Percentiles rank a stretch among this genome's conserved stretches.
Evolutionary conservation across 2,888 invertebrate genomes (phyloP).

Genomic region (Osmoderma eremita): DNA sequence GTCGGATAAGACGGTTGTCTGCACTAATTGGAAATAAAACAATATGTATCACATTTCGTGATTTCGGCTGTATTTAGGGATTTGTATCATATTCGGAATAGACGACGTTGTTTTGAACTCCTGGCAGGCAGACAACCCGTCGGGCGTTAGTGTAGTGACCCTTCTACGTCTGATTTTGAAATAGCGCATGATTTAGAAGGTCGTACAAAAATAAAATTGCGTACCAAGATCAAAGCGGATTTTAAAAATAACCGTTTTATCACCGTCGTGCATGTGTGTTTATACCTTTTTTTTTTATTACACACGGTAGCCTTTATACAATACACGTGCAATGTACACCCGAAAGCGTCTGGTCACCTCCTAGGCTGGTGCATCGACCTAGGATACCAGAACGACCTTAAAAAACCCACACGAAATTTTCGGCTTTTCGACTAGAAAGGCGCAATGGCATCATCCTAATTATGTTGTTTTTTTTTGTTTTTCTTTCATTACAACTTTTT

Average conservation of each 20-base stretch:
- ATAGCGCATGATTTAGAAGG: constrained; percentile 47
- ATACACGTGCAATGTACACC: constrained; percentile 43
- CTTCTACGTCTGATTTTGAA: constrained; percentile 41
- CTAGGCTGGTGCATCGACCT: constrained; percentile 43
- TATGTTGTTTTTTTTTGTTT: neutral
- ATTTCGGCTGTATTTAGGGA: too few species aligned
- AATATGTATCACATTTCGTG: too few species aligned
- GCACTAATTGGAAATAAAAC: too few species aligned
- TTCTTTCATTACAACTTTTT: constrained; percentile 2
- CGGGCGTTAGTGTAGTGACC: constrained; percentile 47
- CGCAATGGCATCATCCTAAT: constrained; percentile 8
- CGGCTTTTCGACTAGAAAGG: neutral
- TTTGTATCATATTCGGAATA: too few species aligned
- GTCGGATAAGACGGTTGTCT: too few species aligned
- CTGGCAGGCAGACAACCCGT: constrained; percentile 24
- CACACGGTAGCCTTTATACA: neutral
- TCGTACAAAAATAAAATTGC: constrained; percentile 45
- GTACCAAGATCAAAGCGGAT: constrained; percentile 34
- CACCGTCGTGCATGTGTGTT: constrained; percentile 24
- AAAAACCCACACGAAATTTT: constrained; percentile 43
- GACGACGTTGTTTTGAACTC: too few species aligned
- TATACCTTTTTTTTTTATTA: constrained; percentile 36
- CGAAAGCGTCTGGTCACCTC: constrained; percentile 43
- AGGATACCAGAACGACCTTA: constrained; percentile 44
- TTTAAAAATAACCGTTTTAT: constrained; percentile 26